Conservation (phyloP, 2,888 invertebrate species). For the Syrista parreyssii region DNA sequence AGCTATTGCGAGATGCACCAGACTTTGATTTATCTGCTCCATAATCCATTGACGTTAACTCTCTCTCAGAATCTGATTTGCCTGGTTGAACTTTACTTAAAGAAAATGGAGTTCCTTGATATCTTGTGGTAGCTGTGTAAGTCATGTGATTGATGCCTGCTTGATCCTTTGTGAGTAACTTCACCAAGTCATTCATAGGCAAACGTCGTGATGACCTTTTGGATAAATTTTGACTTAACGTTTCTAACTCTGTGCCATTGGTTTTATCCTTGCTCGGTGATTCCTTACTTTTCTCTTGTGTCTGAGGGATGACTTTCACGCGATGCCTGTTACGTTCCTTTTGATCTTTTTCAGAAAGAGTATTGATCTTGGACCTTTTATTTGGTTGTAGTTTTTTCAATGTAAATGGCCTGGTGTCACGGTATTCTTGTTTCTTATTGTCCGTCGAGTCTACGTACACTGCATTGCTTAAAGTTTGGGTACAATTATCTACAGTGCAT, state of each 20-base stretch:
- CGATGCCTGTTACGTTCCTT: neutral
- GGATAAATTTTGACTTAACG: neutral
- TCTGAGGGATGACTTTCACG: neutral
- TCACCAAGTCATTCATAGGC: slow-evolving; percentile 3
- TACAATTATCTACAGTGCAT: neutral
- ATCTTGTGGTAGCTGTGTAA: neutral
- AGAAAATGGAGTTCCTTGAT: neutral
- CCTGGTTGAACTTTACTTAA: neutral
- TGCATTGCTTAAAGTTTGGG: neutral
- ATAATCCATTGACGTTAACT: neutral
- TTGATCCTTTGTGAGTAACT: neutral
- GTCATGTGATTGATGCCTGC: neutral
- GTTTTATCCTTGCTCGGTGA: neutral
- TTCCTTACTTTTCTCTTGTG: neutral
- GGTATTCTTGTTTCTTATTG: neutral
- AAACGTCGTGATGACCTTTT: neutral
- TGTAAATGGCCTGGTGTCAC: neutral
- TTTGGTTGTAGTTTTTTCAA: neutral
- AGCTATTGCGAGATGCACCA: neutral
- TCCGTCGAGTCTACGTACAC: neutral
- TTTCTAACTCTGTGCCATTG: neutral
- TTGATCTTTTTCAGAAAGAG: neutral
- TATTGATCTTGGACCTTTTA: neutral
- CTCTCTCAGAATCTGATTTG: neutral
- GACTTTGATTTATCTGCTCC: neutral